Conservation (phyloP, 2,113 vertebrate genomes). For the Macrotis lagotis region DNA sequence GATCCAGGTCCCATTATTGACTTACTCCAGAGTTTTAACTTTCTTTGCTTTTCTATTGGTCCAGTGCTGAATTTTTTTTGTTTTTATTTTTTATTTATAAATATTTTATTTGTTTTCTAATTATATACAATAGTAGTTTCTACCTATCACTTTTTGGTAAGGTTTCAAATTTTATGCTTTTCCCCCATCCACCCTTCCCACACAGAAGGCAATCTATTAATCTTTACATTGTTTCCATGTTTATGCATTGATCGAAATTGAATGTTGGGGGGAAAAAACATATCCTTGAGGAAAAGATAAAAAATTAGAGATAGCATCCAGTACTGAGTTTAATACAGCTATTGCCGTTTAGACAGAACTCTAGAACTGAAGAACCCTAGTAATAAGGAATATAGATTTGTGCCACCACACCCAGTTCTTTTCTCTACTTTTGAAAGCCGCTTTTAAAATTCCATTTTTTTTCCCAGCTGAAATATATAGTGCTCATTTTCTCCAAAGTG, state of each 20-base stretch:
- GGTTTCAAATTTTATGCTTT: too few relatives aligned
- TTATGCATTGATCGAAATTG: too few relatives aligned
- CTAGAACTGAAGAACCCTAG: not conserved
- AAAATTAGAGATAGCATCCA: too few relatives aligned
- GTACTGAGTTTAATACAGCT: not conserved
- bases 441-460: conserved; percentile 21
- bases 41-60: not conserved
- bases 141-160: too few relatives aligned
- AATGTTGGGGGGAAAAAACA: too few relatives aligned
- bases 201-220: too few relatives aligned
- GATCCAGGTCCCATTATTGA: not conserved
- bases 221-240: too few relatives aligned
- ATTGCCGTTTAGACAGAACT: not conserved
- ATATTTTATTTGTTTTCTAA: too few relatives aligned
- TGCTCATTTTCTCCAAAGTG: conserved; percentile 8
- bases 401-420: not conserved
- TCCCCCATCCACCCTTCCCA: too few relatives aligned
- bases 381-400: not conserved
- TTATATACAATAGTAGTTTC: too few relatives aligned
- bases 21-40: not conserved
- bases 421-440: conserved; percentile 17
- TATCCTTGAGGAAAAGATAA: too few relatives aligned
- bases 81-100: too few relatives aligned
- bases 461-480: conserved; percentile 2
- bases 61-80: not conserved